These are phyloP conservation scores for Trichosurus vulpecula DNA, from an alignment of 2,797 vertebrate species.

Conservation along the genomic window DNA sequence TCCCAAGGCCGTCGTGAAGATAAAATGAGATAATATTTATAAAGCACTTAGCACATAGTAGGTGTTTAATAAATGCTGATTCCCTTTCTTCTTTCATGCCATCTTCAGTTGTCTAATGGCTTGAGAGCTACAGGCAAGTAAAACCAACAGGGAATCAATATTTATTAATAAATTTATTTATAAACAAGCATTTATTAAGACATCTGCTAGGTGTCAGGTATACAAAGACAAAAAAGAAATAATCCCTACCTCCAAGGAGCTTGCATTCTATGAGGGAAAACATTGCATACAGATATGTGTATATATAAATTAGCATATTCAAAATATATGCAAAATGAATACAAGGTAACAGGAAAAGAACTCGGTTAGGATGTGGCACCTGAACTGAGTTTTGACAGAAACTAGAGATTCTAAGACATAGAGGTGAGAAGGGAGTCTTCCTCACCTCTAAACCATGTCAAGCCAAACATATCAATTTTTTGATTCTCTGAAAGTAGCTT, in stretches of 20 bases:
- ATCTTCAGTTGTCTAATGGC: slow-evolving; percentile 23
- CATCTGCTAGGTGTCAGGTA: not conserved
- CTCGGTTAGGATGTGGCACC: not conserved
- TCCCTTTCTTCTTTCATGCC: not conserved
- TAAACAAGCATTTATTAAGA: not conserved
- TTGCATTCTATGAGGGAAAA: not conserved
- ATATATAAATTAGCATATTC: not conserved
- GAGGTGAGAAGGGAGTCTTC: not conserved
- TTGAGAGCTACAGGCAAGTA: not conserved
- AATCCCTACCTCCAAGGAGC: not conserved
- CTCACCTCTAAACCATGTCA: not conserved
- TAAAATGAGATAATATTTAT: not conserved
- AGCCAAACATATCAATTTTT: not conserved
- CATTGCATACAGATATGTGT: not conserved
- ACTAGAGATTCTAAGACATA: not conserved
- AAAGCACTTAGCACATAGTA: not conserved
- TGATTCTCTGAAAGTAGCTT: slow-evolving; percentile 59
- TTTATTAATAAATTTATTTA: not conserved
- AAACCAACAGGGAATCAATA: not conserved
- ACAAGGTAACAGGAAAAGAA: not conserved
- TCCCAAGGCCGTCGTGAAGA: not conserved
- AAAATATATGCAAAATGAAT: not conserved
- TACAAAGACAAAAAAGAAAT: not conserved
- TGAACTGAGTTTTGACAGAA: not conserved
- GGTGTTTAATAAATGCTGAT: not conserved